Conservation (phyloP, 2,888 invertebrate genomes). For the Acleris emargana region DNA sequence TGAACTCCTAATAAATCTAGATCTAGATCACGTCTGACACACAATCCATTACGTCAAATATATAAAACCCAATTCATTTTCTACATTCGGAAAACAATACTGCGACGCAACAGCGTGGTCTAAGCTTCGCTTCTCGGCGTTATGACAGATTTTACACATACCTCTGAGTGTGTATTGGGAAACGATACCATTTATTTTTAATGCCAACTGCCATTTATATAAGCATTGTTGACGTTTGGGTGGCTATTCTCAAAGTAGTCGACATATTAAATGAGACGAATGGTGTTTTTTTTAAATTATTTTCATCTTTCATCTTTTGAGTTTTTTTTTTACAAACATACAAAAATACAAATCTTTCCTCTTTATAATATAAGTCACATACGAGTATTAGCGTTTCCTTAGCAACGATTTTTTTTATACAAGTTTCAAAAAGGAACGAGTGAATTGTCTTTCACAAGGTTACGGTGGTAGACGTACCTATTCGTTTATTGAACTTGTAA, state of each 20-base stretch:
- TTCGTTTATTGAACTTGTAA: too few relatives aligned
- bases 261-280: too few relatives aligned
- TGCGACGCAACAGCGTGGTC: not conserved
- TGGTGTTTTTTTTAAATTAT: too few relatives aligned
- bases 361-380: too few relatives aligned
- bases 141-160: constrained; percentile 3
- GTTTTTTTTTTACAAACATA: too few relatives aligned
- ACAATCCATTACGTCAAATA: constrained; percentile 1
- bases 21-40: not conserved
- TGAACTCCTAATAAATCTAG: too few relatives aligned
- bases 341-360: not conserved
- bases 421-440: too few relatives aligned
- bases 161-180: not conserved
- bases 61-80: constrained; percentile 1
- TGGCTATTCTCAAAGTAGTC: not conserved
- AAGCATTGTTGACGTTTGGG: not conserved
- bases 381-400: too few relatives aligned
- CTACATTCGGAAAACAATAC: not conserved
- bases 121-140: not conserved
- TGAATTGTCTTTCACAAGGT: too few relatives aligned
- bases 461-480: too few relatives aligned
- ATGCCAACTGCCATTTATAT: constrained; percentile 13
- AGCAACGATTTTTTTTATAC: too few relatives aligned
- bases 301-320: too few relatives aligned
- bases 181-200: constrained; percentile 8